Evolutionary conservation across 2,797 vertebrate species (phyloP), one percentile per base, ranked within the genome.

Genomic region (Trichosurus vulpecula): DNA sequence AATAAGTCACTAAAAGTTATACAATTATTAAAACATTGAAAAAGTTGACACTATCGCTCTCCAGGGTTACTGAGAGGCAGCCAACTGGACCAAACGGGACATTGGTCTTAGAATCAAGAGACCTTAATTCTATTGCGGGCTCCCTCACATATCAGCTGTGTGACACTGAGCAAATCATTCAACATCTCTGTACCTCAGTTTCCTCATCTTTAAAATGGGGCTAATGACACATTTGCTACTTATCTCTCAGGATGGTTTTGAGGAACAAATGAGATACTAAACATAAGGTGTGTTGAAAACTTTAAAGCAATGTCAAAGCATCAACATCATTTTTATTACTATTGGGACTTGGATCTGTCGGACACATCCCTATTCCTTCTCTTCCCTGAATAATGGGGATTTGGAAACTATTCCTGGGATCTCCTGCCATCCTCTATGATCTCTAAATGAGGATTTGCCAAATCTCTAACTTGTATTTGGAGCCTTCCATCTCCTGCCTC

Each of bases 401-500:
- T 14, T 47, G 22, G 22, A 87, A 25, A 27, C 74, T 87, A 11
- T 51, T 8, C 22, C 22, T 87, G 25, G 22, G 22, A 41, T 51
- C 41, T 47, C 74, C 25, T 87, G 41, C 41, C 41, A 27, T 9
- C 51, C 25, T 87, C 41, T 47, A 87, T 27, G 41, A 51, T 47
- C 25, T 87, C 41, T 25, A 87, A 87, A 51, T 27, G 51, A 47
- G 10, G 10, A 87, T 51, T 47, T 51, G 22, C 74, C 41, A 47
- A 41, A 51, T 87, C 25, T 30, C 54, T 92, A 47, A 31, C 25
- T 47, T 47, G 25, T 10, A 4, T 27, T 87, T 27, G 74, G 74
- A 87, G 22, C 9, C 41, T 27, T 87, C 51, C 41, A 47, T 27
- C 41, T 16, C 93, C 41, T 6, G 1, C 0, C 1, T 52, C 99